These are phyloP conservation scores for Eupsilia transversa DNA, from an alignment of 2,888 invertebrate genomes.

Conservation along the genomic window DNA sequence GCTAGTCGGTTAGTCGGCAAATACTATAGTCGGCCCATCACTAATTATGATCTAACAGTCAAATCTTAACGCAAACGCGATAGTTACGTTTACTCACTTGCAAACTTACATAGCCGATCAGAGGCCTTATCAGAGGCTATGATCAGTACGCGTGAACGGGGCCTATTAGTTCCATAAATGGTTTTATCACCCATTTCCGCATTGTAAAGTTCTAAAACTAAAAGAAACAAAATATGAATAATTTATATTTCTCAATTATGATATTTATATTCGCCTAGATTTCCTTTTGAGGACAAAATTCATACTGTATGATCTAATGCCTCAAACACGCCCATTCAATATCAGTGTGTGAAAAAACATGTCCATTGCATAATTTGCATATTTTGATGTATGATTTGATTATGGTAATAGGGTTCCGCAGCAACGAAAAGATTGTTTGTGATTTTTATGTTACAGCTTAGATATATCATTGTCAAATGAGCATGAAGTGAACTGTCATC, in stretches of 20 bases:
- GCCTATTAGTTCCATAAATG: conserved; percentile 21
- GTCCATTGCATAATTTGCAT: conserved; percentile 35
- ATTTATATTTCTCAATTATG: conserved; percentile 12
- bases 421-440: neutral
- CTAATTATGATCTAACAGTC: too few relatives aligned
- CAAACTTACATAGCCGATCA: too few relatives aligned
- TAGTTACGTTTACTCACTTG: too few relatives aligned
- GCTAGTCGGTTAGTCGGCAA: too few relatives aligned
- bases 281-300: conserved; percentile 37
- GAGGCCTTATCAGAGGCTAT: too few relatives aligned
- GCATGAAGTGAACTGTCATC: neutral
- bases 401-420: conserved; percentile 17
- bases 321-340: conserved; percentile 43
- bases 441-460: neutral
- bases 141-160: too few relatives aligned
- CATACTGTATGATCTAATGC: conserved; percentile 53
- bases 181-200: conserved; percentile 31
- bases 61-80: too few relatives aligned
- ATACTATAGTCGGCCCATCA: too few relatives aligned
- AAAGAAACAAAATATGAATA: conserved; percentile 18
- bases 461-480: neutral
- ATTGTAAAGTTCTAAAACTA: conserved; percentile 5
- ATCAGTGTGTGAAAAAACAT: conserved; percentile 33
- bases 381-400: conserved; percentile 8
- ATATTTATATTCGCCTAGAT: conserved; percentile 16